Evolutionary conservation across 2,113 vertebrate species (phyloP), one percentile per base, ranked within the genome.

Genomic region (Natator depressus): DNA sequence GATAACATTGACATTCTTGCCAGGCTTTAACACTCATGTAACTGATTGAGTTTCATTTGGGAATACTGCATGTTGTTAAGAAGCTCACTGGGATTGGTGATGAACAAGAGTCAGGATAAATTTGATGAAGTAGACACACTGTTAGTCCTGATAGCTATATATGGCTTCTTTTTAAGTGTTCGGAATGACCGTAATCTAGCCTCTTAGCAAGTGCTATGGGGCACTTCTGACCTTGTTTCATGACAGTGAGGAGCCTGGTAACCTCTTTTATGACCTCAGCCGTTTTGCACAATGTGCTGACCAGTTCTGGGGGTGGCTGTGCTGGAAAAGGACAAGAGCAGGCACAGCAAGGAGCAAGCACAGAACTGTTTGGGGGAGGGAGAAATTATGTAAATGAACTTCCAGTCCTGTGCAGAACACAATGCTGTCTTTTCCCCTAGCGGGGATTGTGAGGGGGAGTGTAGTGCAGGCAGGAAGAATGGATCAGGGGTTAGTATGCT

Each of bases 351-450:
- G 29, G 10, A 81, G 53, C 46, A 91, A 82, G 5, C 75, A 89
- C 38, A 88, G 38, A 85, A 69, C 47, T 91, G 20, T 4, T 49
- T 8, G 79, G 59, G 91, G 78, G 82, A 75, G 82, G 69, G 19
- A 91, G 25, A 94, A 20, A 89, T 22, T 24, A 83, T 1, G 0
- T 10, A 35, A 81, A 92, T 62, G 46, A 84, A 4, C 31, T 88
- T 91, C 54, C 31, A 7, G 82, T 0, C 2, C 78, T 16, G 2
- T 0, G 0, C 31, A 46, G 27, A 81, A 3, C 55, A 17, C 0
- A 0, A 62, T 50, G 14, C 38, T 81, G 8, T 20, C 31, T 27
- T 3, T 80, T 93, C 49, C n/a, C 2, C 0, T 13, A 72, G 50
- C 14, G 35, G 29, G 14, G 59, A 65, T 17, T 65, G 59, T 62